These are phyloP conservation scores for Leucosticte australis DNA, from an alignment of 2,113 vertebrate genomes.

Conservation along the genomic window DNA sequence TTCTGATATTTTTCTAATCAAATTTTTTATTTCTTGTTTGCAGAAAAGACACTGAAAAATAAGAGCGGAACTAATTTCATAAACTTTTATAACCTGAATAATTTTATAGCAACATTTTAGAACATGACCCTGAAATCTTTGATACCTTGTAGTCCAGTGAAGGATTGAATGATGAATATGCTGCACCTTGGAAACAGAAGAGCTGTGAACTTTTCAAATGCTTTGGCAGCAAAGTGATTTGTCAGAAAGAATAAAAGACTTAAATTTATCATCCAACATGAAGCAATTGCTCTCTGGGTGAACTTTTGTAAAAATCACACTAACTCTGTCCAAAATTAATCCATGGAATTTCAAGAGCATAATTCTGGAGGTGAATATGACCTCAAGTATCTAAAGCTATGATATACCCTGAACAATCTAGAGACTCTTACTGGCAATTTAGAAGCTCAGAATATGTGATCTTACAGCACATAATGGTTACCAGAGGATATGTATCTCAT, in stretches of 20 bases:
- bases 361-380: not conserved
- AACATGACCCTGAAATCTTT: not conserved
- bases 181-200: not conserved
- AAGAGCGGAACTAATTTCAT: not conserved
- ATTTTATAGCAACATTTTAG: not conserved
- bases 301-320: slow-evolving; percentile 19
- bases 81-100: not conserved
- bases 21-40: not conserved
- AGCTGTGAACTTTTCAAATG: slow-evolving; percentile 15
- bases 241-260: not conserved
- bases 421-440: not conserved
- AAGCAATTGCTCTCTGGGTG: not conserved
- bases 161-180: not conserved
- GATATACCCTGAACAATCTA: slow-evolving; percentile 14
- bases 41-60: not conserved
- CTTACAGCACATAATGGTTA: not conserved
- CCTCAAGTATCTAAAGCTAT: not conserved
- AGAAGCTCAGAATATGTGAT: not conserved
- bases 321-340: not conserved
- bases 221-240: not conserved
- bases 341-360: not conserved
- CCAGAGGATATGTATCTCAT: not conserved
- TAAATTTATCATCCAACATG: not conserved
- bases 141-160: not conserved
- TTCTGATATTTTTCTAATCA: not conserved